A percentile compares a stretch with the other conserved stretches of the same genome.
phyloP scores from a whole-genome alignment of 2,888 invertebrate species.

The Agonopterix heracliana region DNA sequence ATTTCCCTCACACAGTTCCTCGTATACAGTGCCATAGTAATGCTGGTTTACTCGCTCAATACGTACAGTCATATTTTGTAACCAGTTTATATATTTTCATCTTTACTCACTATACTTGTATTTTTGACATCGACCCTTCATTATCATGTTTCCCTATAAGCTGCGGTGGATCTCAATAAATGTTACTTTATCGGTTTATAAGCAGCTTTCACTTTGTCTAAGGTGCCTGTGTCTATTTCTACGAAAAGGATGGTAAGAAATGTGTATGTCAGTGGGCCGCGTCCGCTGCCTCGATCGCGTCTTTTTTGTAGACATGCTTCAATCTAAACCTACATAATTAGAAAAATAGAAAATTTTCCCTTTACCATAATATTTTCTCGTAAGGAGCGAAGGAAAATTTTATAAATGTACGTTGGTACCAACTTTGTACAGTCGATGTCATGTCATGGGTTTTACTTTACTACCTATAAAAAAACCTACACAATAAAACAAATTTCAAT shows the following conservation, averaged over 20 bases:
- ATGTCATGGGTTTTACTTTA: no score
- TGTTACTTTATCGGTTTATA: conserved; percentile 65
- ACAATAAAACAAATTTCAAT: no score
- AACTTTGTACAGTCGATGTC: no score
- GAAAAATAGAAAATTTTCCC: conserved; percentile 50
- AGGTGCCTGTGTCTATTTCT: conserved; percentile 66
- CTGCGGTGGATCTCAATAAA: conserved; percentile 53
- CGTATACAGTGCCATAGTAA: not conserved
- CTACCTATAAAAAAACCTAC: no score
- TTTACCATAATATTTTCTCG: conserved; percentile 17
- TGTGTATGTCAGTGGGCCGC: conserved; percentile 71
- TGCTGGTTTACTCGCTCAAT: not conserved
- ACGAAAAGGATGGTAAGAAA: conserved; percentile 72
- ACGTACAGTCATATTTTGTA: not conserved
- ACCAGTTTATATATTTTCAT: not conserved
- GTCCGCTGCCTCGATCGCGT: conserved; percentile 54
- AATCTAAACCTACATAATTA: conserved; percentile 60
- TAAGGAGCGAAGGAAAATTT: not conserved
- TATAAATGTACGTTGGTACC: not conserved
- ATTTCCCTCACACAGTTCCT: not conserved
- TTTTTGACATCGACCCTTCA: conserved; percentile 22
- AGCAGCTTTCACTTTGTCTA: conserved; percentile 71
- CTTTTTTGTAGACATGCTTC: conserved; percentile 55
- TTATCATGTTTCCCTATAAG: conserved; percentile 41
- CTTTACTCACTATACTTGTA: not conserved